These are phyloP conservation scores for Phrynocephalus forsythii DNA, from an alignment of 2,797 vertebrate species.

Conservation along the genomic window DNA sequence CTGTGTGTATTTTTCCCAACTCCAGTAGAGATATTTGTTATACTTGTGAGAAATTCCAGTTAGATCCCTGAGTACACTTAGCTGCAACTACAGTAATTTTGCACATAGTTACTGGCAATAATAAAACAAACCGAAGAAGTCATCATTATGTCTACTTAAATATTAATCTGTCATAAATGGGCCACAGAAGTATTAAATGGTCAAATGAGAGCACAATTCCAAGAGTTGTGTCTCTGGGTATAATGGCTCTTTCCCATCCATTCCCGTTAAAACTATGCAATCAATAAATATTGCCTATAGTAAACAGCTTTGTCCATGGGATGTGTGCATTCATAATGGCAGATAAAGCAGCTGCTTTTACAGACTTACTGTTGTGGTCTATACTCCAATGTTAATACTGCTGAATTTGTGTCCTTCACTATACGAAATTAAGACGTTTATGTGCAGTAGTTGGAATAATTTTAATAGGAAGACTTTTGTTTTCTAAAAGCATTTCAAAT, in stretches of 20 bases:
- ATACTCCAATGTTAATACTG: not conserved
- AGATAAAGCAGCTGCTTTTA: not conserved
- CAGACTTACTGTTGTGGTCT: too few relatives aligned
- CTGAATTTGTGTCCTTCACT: not conserved
- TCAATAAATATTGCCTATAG: not conserved
- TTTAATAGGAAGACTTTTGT: not conserved
- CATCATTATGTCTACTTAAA: not conserved
- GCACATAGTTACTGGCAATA: not conserved
- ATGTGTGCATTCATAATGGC: not conserved
- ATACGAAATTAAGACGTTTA: not conserved
- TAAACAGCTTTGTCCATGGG: not conserved
- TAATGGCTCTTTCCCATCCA: not conserved
- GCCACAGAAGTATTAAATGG: not conserved
- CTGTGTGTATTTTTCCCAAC: slow-evolving; percentile 68
- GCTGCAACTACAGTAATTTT: not conserved
- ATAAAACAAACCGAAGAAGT: not conserved
- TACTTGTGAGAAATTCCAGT: not conserved
- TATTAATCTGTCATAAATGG: not conserved
- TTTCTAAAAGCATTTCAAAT: too few relatives aligned
- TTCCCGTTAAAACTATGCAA: too few relatives aligned
- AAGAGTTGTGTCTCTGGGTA: not conserved
- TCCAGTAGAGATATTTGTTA: slow-evolving; percentile 56
- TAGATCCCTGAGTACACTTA: not conserved
- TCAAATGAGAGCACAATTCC: not conserved
- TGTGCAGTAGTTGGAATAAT: not conserved